Evolutionary conservation across 2,888 invertebrate species (phyloP).

Genomic region (Argyresthia albistria): DNA sequence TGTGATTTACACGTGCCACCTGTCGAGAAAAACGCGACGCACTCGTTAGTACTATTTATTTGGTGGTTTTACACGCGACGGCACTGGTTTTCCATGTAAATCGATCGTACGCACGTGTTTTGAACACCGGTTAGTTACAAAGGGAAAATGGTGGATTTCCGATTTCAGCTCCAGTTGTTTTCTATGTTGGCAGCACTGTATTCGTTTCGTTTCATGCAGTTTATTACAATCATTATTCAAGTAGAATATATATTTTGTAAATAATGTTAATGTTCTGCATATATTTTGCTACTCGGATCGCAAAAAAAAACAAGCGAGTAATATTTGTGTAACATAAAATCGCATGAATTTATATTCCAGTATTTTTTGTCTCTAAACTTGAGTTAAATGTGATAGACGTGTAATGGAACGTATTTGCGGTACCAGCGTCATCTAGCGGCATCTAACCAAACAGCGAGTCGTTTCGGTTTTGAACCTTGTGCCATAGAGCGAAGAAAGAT

Average conservation of each 20-base stretch:
- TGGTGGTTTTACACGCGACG: conserved; percentile 39
- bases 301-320: no score
- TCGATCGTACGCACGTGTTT: conserved; percentile 75
- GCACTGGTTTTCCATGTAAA: conserved; percentile 61
- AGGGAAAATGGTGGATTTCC: conserved; percentile 76
- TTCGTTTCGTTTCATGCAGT: conserved; percentile 24
- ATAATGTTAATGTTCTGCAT: no score
- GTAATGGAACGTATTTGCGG: no score
- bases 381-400: no score
- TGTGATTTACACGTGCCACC: conserved; percentile 41
- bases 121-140: conserved; percentile 74
- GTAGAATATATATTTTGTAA: neutral
- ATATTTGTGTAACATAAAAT: no score
- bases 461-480: no score
- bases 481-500: no score
- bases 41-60: conserved; percentile 48
- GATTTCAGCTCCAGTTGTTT: conserved; percentile 57
- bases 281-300: no score
- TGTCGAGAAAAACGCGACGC: conserved; percentile 42
- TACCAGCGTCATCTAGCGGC: no score
- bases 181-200: conserved; percentile 38
- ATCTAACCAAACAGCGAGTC: no score
- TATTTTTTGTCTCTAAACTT: no score
- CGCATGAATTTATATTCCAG: no score
- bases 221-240: neutral